Percentiles rank a stretch among this genome's conserved stretches.
These are phyloP conservation scores for Labrus mixtus DNA, from an alignment of 2,113 vertebrate species.

Conservation along the genomic window DNA sequence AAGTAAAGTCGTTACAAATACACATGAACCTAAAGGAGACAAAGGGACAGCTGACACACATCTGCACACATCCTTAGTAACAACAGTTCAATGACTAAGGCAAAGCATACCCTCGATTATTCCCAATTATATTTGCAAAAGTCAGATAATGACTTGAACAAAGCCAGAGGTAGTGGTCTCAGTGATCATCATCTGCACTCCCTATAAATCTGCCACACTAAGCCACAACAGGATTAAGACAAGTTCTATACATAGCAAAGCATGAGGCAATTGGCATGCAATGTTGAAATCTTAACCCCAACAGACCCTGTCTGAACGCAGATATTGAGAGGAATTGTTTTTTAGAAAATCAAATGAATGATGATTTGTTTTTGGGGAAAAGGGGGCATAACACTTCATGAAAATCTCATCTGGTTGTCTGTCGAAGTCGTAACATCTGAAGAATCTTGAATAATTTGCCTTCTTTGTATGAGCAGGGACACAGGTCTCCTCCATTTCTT, in stretches of 20 bases:
- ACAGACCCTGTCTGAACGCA: slow-evolving; percentile 5
- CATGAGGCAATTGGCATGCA: slow-evolving; percentile 60
- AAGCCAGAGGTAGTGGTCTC: slow-evolving; percentile 41
- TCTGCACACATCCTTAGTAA: no score
- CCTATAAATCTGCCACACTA: slow-evolving; percentile 54
- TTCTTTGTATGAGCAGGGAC: neutral
- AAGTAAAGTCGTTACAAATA: no score
- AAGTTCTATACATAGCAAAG: slow-evolving; percentile 67
- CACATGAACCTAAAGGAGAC: no score
- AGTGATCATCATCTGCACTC: slow-evolving; percentile 39
- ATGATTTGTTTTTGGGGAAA: no score
- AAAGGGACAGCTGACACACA: no score
- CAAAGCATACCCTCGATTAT: slow-evolving; percentile 52
- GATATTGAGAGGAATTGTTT: slow-evolving; percentile 6
- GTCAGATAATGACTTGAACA: slow-evolving; percentile 44
- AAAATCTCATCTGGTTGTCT: neutral
- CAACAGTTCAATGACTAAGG: slow-evolving; percentile 19
- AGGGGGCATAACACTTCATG: neutral
- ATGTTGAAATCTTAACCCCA: slow-evolving; percentile 25
- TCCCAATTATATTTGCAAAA: slow-evolving; percentile 33
- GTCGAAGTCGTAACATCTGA: neutral
- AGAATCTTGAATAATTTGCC: neutral
- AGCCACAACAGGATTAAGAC: slow-evolving; percentile 54
- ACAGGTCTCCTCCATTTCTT: neutral
- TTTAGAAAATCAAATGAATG: no score